These are phyloP conservation scores for Hypolimnas misippus DNA, from an alignment of 2,888 invertebrate genomes.

Conservation along the genomic window DNA sequence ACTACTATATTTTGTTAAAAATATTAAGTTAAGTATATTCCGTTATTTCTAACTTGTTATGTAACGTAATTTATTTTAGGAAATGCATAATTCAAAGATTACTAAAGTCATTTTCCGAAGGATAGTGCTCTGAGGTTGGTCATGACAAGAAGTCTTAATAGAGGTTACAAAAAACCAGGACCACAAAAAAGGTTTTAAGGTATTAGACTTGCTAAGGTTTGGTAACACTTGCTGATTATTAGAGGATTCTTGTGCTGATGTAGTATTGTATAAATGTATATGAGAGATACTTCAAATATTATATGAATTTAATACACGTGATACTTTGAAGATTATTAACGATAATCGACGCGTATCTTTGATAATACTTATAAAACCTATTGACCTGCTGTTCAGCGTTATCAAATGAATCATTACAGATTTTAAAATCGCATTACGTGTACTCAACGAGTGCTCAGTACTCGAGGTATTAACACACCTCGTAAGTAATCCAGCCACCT, in stretches of 20 bases:
- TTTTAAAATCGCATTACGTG: constrained; percentile 8
- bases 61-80: too few relatives aligned
- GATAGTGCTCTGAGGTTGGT: too few relatives aligned
- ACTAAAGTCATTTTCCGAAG: too few relatives aligned
- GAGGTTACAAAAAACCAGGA: too few relatives aligned
- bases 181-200: too few relatives aligned
- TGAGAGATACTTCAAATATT: neutral
- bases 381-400: neutral
- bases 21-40: neutral
- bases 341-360: neutral
- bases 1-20: neutral
- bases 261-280: too few relatives aligned
- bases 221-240: too few relatives aligned
- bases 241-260: too few relatives aligned
- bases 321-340: neutral
- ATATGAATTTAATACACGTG: too few relatives aligned
- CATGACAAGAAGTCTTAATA: too few relatives aligned
- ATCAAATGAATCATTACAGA: constrained; percentile 1
- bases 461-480: constrained; percentile 32
- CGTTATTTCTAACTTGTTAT: neutral
- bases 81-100: too few relatives aligned
- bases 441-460: constrained; percentile 2
- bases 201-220: too few relatives aligned
- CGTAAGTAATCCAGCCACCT: constrained; percentile 38
- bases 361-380: neutral